Evolutionary conservation across 2,888 invertebrate species (phyloP), one percentile per base, ranked within the genome.

Genomic region (Mimumesa dahlbomi): DNA sequence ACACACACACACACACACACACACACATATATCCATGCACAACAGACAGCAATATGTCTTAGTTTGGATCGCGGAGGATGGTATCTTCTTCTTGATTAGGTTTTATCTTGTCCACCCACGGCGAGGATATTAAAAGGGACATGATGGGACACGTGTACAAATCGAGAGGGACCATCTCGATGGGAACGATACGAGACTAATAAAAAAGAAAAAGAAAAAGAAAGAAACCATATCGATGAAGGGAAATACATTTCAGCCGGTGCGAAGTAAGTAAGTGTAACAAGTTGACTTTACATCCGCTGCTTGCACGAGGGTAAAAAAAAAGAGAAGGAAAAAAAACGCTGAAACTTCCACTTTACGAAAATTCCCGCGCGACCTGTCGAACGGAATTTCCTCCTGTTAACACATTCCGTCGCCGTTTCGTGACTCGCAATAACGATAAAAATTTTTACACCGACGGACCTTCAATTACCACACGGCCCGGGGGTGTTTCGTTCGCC

Each of bases 71-170:
- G 9, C 9, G 49, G 40, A 52, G 75, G 63, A 50, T 67, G 48
- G 76, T 70, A 70, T 61, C 58, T 58, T 46, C 78, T 61, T 49
- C 78, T 77, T 74, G 77, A 77, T 77, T 77, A 58, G 57, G 59
- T 48, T 68, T 75, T 74, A 77, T 77, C 68, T 63, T 56, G 74
- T 68, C 74, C 68, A 63, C 78, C 78, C 72, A 77, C 77, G 63
- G 21, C 40, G 38, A n/a, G 63, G 58, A 74, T 74, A 74, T 78
- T 72, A 75, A 77, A 68, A 74, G 67, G 67, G 65, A 68, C 59
- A 56, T 36, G 59, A 53, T 29, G 29, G 18, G 50, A 53, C 46
- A 18, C 59, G 50, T 29, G 40, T 34, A 46, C 46, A 14, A 7
- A 22, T 13, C 5, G 34, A n/a, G n/a, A 21, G 31, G 34, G n/a